Evolutionary conservation across 2,113 vertebrate genomes (phyloP).

Genomic region (Syngnathoides biaculeatus): DNA sequence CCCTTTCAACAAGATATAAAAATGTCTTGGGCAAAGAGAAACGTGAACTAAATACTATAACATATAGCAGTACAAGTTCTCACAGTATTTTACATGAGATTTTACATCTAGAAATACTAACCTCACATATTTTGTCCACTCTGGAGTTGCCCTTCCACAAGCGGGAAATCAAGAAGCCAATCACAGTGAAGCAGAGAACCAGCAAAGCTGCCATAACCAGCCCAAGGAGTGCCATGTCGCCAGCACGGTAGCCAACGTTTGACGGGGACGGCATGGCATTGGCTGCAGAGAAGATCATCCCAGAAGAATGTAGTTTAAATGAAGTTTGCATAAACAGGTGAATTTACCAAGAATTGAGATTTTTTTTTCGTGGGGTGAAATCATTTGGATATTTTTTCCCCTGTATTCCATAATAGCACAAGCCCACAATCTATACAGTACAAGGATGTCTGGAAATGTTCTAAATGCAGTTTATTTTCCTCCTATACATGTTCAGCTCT

Average conservation of each 20-base stretch:
- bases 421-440: not conserved
- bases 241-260: slow-evolving; percentile 61
- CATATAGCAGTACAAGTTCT: too few relatives aligned
- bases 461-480: not conserved
- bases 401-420: not conserved
- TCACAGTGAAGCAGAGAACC: slow-evolving; percentile 71
- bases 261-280: slow-evolving; percentile 53
- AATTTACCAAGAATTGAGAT: not conserved
- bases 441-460: not conserved
- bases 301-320: not conserved
- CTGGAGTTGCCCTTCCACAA: slow-evolving; percentile 59
- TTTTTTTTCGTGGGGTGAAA: not conserved
- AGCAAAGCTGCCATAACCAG: slow-evolving; percentile 76
- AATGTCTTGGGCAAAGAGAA: too few relatives aligned
- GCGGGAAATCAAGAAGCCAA: slow-evolving; percentile 74
- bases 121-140: slow-evolving; percentile 65
- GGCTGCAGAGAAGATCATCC: slow-evolving; percentile 31
- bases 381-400: not conserved
- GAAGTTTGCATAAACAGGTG: not conserved
- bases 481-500: not conserved
- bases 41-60: not conserved
- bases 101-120: slow-evolving; percentile 27
- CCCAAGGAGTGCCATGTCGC: slow-evolving; percentile 81
- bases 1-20: too few relatives aligned
- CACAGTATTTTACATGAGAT: too few relatives aligned